These are phyloP conservation scores for Caranx melampygus DNA, from an alignment of 2,113 vertebrate species.

Conservation along the genomic window DNA sequence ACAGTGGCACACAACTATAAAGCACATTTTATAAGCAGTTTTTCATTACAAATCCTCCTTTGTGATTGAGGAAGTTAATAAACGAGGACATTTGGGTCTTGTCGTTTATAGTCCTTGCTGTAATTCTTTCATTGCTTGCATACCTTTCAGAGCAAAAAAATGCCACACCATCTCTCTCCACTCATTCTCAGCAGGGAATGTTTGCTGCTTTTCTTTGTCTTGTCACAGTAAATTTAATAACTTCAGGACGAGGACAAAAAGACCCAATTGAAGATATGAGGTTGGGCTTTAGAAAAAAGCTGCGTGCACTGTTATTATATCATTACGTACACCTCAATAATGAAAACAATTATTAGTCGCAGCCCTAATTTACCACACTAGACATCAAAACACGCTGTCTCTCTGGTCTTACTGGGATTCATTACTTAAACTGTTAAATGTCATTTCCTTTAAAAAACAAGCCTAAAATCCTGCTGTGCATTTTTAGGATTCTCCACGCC, in stretches of 20 bases:
- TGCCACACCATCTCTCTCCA: no score
- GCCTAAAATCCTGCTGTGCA: neutral
- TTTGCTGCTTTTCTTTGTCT: no score
- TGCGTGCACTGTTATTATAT: neutral
- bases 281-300: neutral
- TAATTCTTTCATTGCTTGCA: no score
- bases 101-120: no score
- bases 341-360: neutral
- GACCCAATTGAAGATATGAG: neutral
- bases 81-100: no score
- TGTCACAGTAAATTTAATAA: no score
- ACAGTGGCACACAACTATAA: no score
- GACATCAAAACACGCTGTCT: neutral
- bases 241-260: neutral
- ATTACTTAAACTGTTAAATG: constrained; percentile 15
- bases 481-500: neutral
- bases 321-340: neutral
- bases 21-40: no score
- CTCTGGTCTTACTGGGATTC: neutral
- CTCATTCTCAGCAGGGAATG: no score
- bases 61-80: no score
- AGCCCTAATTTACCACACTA: neutral
- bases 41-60: no score
- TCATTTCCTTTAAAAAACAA: constrained; percentile 30
- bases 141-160: no score